Evolutionary conservation across 2,113 vertebrate species (phyloP).

Genomic region (Semicossyphus pulcher): DNA sequence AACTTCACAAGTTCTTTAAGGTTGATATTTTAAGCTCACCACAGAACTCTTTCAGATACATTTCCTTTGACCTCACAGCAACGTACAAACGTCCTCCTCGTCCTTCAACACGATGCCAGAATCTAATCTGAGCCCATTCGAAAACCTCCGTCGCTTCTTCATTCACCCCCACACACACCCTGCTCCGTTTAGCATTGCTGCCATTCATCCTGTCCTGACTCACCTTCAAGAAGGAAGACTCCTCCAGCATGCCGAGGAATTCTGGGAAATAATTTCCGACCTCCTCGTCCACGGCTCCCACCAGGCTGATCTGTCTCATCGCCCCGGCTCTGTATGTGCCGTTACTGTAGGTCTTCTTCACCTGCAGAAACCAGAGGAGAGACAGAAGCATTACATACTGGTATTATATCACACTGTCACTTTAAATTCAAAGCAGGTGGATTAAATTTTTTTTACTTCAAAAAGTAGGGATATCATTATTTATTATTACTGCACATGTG

Average conservation of each 20-base stretch:
- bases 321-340: slow-evolving; percentile 97
- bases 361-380: slow-evolving; percentile 79
- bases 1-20: too few species aligned
- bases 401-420: background rate
- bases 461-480: too few species aligned
- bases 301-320: slow-evolving; percentile 98
- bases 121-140: background rate
- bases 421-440: too few species aligned
- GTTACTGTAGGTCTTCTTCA: slow-evolving; percentile 96
- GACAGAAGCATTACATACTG: background rate
- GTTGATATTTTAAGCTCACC: background rate
- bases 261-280: slow-evolving; percentile 98
- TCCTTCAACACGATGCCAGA: background rate
- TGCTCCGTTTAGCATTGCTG: slow-evolving; percentile 8
- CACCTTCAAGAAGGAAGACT: slow-evolving; percentile 98
- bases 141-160: background rate
- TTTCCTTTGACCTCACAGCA: background rate
- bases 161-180: background rate
- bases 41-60: background rate
- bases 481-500: too few species aligned
- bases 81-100: too few species aligned
- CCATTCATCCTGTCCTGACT: slow-evolving; percentile 61
- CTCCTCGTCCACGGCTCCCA: slow-evolving; percentile 98
- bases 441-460: too few species aligned
- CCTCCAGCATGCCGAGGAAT: slow-evolving; percentile 94